A percentile compares a stretch with the other conserved stretches of the same genome.
Evolutionary conservation across 2,797 vertebrate genomes (phyloP).

Genomic region (Scarus forsteni): DNA sequence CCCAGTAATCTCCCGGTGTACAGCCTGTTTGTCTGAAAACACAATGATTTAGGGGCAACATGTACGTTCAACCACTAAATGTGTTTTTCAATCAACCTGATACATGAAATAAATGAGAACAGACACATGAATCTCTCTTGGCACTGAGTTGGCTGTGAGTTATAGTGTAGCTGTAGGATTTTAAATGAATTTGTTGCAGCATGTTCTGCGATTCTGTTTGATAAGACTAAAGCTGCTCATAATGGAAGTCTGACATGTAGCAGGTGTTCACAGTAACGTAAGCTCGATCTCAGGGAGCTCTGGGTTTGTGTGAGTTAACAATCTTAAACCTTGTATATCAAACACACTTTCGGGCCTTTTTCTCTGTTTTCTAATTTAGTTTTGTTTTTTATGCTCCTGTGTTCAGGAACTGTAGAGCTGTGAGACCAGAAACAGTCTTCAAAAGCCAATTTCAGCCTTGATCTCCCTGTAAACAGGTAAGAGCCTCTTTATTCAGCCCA

Average conservation of each 20-base stretch:
- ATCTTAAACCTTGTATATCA: neutral
- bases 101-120: constrained; percentile 7
- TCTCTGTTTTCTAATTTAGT: constrained; percentile 5
- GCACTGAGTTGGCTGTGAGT: neutral
- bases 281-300: neutral
- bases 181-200: constrained; percentile 12
- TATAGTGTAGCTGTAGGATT: neutral
- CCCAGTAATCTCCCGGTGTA: constrained; percentile 30
- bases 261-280: constrained; percentile 1
- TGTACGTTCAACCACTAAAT: constrained; percentile 3
- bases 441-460: constrained; percentile 5
- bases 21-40: constrained; percentile 23
- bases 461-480: constrained; percentile 45
- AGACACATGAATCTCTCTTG: neutral
- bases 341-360: neutral
- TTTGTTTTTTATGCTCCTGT: constrained; percentile 5
- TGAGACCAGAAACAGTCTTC: constrained; percentile 9
- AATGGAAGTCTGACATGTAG: neutral
- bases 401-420: constrained; percentile 22
- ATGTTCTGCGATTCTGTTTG: neutral
- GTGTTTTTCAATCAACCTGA: constrained; percentile 18
- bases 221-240: neutral
- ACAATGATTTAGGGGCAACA: neutral
- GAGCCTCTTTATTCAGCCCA: neutral
- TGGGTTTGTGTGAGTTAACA: constrained; percentile 1